Evolutionary conservation across 2,888 invertebrate species (phyloP).

Genomic region (Cordilura impudica): DNA sequence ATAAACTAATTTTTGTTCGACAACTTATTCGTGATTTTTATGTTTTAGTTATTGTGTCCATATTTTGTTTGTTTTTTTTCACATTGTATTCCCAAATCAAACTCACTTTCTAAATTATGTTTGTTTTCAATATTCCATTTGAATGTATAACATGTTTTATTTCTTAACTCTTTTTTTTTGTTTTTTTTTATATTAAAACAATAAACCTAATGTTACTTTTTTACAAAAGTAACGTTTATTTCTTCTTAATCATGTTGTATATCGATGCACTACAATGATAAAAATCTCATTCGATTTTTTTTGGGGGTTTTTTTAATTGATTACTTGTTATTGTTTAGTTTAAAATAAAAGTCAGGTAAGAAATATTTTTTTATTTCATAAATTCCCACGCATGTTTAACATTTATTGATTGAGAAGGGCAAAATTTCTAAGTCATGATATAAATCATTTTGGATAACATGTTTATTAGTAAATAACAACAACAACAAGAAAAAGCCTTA

Average conservation of each 20-base stretch:
- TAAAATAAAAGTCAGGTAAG: not conserved
- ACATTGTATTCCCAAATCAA: conserved; percentile 1
- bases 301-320: conserved; percentile 56
- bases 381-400: conserved; percentile 55
- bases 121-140: conserved; percentile 2
- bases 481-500: not conserved
- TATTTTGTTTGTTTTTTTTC: conserved; percentile 2
- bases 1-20: conserved; percentile 51
- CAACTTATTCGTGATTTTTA: conserved; percentile 55
- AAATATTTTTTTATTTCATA: conserved; percentile 37
- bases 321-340: conserved; percentile 49
- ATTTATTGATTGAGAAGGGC: conserved; percentile 44
- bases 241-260: conserved; percentile 48
- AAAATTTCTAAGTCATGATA: conserved; percentile 50
- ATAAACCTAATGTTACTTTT: conserved; percentile 1
- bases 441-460: conserved; percentile 47
- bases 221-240: not conserved
- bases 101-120: conserved; percentile 56
- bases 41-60: not conserved
- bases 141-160: conserved; percentile 42
- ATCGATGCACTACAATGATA: conserved; percentile 62
- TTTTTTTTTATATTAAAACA: conserved; percentile 11
- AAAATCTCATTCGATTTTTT: conserved; percentile 34
- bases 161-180: conserved; percentile 24
- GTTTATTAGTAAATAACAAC: conserved; percentile 29